Evolutionary conservation across 2,888 invertebrate genomes (phyloP), one percentile per base, ranked within the genome.

Genomic region (Agrochola circellaris): DNA sequence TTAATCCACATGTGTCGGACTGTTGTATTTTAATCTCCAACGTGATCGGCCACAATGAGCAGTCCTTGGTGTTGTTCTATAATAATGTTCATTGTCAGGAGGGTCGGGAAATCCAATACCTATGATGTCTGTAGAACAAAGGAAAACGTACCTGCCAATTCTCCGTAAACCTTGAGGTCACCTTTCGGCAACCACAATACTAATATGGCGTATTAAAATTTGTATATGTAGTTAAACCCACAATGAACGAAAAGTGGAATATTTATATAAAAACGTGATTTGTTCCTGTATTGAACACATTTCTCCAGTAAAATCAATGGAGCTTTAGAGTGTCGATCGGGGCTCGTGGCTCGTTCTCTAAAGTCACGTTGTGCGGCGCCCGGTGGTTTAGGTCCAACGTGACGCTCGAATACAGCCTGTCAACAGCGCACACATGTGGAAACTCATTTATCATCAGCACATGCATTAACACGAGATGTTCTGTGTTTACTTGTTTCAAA

Each of bases 381-480:
- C 23, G 61, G 61, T 74, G 75, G 75, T 67, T 82, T 65, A 70
- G 82, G 82, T 69, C 72, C 82, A 85, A 85, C 83, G 83, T 83
- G 83, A 85, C 60, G 51, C 38, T 30, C 42, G 23, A 64, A 79
- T 34, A 82, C 78, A 67, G 68, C 79, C 73, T 79, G 84, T 74
- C 86, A 64, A 78, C 73, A 71, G 45, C 30, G 71, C 86, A 86
- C 83, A 79, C 86, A 86, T 83, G 83, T 86, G 86, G 79, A 79
- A 86, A 86, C 79, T 58, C 73, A 83, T 83, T 83, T 86, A 86
- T 86, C 79, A 86, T 83, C 66, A 85, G 68, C 83, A 79, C 73
- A 78, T 83, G 70, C 79, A 86, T 83, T 71, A 69, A 73, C 67
- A 86, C 64, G 73, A 61, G 60, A 45, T 62, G 30, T 34, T 81